Base-by-base conservation (phyloP, 2,888 invertebrate genomes). In the Stomorhina lunata region DNA sequence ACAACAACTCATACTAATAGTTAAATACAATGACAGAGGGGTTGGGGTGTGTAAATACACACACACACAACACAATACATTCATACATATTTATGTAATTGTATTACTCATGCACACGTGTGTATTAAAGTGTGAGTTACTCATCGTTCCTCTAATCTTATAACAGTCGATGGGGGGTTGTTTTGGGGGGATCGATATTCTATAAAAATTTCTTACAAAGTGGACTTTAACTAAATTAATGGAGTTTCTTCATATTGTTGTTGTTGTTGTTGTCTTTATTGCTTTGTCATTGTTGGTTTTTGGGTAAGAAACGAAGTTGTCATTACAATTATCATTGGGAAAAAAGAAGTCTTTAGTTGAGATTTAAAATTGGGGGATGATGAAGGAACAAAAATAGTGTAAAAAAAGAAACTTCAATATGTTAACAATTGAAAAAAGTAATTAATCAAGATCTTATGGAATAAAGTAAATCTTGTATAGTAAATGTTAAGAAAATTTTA, bases 111-210 rank as follows among this genome's bases (percentile, higher is more conserved):
- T 17, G 5, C 29, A 37, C n/a, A 40, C 29, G 25, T 22, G 32
- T 20, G 17, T 34, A 20, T 27, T 15, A 40, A 12, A 32, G 65
- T 37, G 34, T 32, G 66, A 50, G 66, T 50, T 25, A 29, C 48
- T 37, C 10, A 40, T n/a, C n/a, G n/a, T 45, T 50, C 7, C n/a
- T 34, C 34, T 57, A 29, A 17, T 55, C 1, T 1, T 15, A 25
- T 50, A 10, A 55, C 34, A 17, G 71, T 57, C n/a, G 37, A 7
- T 57, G 59, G 59, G 68, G 79, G 79, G 79, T 75, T 82, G 79
- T 75, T 79, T 79, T 37, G 69, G 75, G 72, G 79, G 79, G 79
- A 80, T 80, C 57, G 69, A 75, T 73, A 53, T 66, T 68, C 63
- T 22, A 55, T 55, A 27, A 34, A 61, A 68, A 69, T 61, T 32